Base-by-base conservation (phyloP, 1,140 invertebrate genomes). In the Gryon sp. region DNA sequence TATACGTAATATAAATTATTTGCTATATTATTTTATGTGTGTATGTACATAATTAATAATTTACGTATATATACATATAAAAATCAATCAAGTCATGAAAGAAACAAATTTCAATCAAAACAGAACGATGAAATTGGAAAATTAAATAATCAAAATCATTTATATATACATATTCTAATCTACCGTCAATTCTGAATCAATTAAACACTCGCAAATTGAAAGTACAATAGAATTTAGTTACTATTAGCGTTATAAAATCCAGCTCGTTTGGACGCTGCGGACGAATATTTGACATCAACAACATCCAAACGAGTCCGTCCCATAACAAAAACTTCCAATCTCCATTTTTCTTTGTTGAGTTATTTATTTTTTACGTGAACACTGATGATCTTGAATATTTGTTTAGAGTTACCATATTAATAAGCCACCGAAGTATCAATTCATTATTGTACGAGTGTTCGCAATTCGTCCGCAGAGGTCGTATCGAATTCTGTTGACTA, bases 151-250 rank as follows among this genome's bases (percentile, higher is more conserved):
- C 22, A n/a, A n/a, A n/a, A n/a, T n/a, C n/a, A n/a, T n/a, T n/a
- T n/a, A n/a, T n/a, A n/a, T n/a, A n/a, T n/a, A n/a, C n/a, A n/a
- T n/a, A n/a, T n/a, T n/a, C n/a, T n/a, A n/a, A 43, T 59, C 19
- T 34, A 50, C 50, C 65, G 34, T 4, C 22, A 22, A 32, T 50
- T 53, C 0, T 30, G 0, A 36, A 22, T 59, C n/a, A 41, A 69
- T 69, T 28, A 46, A 19, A 34, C 32, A 68, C 63, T 68, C 63
- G 65, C 65, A 59, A 14, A 69, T 69, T 69, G 52, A 69, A 69
- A 69, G 52, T 69, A 69, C 65, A 69, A 69, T 69, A 69, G 65
- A 59, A 46, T 32, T 38, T 69, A 69, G 65, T 69, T 68, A 68
- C 63, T 69, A 69, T 6, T 69, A 69, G 63, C 11, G 1, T 68